These are phyloP conservation scores for Etheostoma spectabile DNA, from an alignment of 2,113 vertebrate genomes.

Conservation along the genomic window DNA sequence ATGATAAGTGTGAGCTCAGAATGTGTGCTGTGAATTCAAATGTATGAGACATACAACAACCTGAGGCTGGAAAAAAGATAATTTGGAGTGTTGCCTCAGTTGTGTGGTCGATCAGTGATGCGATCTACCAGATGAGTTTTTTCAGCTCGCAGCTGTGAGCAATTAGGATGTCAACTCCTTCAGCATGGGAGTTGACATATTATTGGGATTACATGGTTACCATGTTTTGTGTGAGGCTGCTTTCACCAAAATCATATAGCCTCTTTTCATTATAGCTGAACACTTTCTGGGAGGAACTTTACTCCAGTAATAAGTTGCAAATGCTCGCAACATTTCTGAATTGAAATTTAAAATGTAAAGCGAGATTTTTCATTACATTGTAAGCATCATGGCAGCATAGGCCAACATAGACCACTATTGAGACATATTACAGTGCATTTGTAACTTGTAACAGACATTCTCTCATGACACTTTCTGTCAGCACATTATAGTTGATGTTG, in stretches of 20 bases:
- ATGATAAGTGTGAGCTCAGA: neutral
- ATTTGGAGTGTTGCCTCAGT: constrained; percentile 1
- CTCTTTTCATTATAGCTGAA: constrained; percentile 32
- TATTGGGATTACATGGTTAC: constrained; percentile 68
- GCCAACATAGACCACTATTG: neutral
- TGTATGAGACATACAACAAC: neutral
- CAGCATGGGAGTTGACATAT: constrained; percentile 57
- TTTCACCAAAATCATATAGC: constrained; percentile 42
- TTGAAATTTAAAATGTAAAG: neutral
- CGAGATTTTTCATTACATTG: neutral
- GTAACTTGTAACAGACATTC: neutral
- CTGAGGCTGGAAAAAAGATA: neutral
- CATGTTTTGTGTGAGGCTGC: constrained; percentile 44
- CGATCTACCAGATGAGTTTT: constrained; percentile 1
- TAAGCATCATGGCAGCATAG: neutral
- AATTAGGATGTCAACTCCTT: constrained; percentile 58
- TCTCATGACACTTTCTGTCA: constrained; percentile 3
- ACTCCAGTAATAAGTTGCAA: constrained; percentile 20
- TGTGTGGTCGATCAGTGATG: constrained; percentile 17
- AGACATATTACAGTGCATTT: neutral
- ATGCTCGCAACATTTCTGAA: constrained; percentile 5
- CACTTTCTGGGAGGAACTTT: neutral
- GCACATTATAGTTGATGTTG: neutral
- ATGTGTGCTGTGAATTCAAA: constrained; percentile 20
- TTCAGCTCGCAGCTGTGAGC: constrained; percentile 45